Evolutionary conservation across 2,888 invertebrate species (phyloP).

Genomic region (Oligia strigilis): DNA sequence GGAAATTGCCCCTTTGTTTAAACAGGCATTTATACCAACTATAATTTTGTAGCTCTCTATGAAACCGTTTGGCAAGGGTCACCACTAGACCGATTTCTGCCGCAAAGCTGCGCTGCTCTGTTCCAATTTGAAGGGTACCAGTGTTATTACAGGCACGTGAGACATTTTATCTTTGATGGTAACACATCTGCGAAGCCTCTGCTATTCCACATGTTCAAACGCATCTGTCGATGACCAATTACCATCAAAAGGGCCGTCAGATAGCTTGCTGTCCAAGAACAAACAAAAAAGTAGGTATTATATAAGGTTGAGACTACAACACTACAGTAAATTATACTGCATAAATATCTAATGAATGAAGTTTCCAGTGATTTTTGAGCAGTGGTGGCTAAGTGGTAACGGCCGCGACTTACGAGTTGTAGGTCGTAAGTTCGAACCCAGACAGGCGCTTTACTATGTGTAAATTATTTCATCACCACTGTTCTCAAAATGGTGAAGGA

Average conservation of each 20-base stretch:
- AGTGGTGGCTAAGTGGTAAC: too few species aligned
- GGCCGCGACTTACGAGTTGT: too few species aligned
- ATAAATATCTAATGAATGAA: not conserved
- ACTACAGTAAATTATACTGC: not conserved
- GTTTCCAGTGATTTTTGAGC: too few species aligned
- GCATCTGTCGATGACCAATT: not conserved
- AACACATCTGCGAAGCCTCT: not conserved
- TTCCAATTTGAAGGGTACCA: not conserved
- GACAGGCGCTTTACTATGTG: too few species aligned
- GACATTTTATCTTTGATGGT: not conserved
- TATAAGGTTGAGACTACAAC: not conserved
- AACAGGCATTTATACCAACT: too few species aligned
- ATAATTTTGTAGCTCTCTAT: too few species aligned
- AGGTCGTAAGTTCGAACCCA: too few species aligned
- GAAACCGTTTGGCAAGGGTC: too few species aligned
- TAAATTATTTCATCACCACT: too few species aligned
- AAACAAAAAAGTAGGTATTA: not conserved
- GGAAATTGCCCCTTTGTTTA: too few species aligned
- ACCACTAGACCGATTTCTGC: not conserved
- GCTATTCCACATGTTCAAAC: not conserved
- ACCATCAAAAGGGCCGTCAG: not conserved
- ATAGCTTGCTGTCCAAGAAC: not conserved
- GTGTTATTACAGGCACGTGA: too few species aligned
- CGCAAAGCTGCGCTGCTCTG: not conserved
- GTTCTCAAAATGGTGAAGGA: too few species aligned